Evolutionary conservation across 1,140 invertebrate genomes (phyloP).

Genomic region (Octopus sinensis): DNA sequence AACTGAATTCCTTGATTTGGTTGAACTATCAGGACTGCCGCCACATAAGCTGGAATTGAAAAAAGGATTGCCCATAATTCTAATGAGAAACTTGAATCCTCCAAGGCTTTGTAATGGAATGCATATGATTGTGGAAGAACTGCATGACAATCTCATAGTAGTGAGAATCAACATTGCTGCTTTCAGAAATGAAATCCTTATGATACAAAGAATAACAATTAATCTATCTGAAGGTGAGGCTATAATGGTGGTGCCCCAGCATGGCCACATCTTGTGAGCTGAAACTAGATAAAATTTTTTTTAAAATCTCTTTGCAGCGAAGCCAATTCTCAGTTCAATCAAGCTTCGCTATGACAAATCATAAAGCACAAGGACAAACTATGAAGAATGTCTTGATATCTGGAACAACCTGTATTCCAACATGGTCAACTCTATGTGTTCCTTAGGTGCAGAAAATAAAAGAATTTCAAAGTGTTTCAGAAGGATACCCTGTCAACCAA

Average conservation of each 20-base stretch:
- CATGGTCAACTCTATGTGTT: neutral
- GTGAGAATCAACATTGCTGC: conserved; percentile 54
- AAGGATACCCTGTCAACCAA: neutral
- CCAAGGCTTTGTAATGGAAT: conserved; percentile 32
- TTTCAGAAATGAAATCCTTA: conserved; percentile 51
- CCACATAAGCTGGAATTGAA: conserved; percentile 37
- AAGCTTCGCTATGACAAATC: neutral
- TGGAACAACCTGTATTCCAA: neutral
- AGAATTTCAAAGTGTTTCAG: neutral
- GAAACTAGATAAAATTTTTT: no score
- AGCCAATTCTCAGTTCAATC: neutral
- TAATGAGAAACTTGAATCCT: conserved; percentile 57
- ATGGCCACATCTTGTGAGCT: no score
- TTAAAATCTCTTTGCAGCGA: neutral
- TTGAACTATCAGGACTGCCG: conserved; percentile 37
- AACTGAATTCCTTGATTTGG: conserved; percentile 45
- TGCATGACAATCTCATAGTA: conserved; percentile 44
- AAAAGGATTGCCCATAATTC: conserved; percentile 48
- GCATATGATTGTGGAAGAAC: conserved; percentile 8
- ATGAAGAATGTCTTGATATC: conserved; percentile 3
- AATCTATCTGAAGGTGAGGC: neutral
- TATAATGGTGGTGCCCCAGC: no score
- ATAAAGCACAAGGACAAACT: neutral
- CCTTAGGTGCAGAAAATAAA: neutral
- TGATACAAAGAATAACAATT: neutral